Conservation (phyloP, 2,797 vertebrate species). For the Manis pentadactyla region DNA sequence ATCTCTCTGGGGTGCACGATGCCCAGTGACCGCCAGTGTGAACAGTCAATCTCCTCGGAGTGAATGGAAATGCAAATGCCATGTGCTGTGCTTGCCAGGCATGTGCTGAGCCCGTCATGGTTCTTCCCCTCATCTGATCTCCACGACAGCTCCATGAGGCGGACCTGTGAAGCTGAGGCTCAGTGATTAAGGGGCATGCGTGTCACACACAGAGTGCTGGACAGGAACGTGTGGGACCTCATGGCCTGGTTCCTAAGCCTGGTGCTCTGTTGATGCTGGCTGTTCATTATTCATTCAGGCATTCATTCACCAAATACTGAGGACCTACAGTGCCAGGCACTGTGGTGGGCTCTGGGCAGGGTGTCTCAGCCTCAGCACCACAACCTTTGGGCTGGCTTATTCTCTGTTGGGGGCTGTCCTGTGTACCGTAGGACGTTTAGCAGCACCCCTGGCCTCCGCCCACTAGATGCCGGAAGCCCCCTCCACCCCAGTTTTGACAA, state of each 20-base stretch:
- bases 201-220: not conserved
- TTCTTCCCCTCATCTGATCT: not conserved
- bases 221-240: not conserved
- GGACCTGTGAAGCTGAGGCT: not conserved
- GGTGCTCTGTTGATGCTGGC: not conserved
- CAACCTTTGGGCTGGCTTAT: not conserved
- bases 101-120: fast-evolving
- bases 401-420: not conserved
- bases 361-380: fast-evolving
- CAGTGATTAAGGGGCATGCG: fast-evolving
- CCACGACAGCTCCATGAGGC: fast-evolving
- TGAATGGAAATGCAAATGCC: fast-evolving
- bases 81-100: too few relatives aligned
- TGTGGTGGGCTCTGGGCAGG: not conserved
- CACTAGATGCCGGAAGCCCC: not conserved
- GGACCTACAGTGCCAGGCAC: not conserved
- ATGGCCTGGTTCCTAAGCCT: not conserved
- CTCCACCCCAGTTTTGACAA: not conserved
- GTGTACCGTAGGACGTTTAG: not conserved
- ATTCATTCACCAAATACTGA: not conserved
- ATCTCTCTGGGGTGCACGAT: too few relatives aligned
- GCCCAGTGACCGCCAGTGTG: too few relatives aligned
- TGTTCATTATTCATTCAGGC: not conserved
- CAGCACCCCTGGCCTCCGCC: not conserved
- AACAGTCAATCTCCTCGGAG: too few relatives aligned